Percentiles rank a stretch among this genome's conserved stretches.
Evolutionary conservation across 2,888 invertebrate species (phyloP).

Genomic region (Carcina quercana): DNA sequence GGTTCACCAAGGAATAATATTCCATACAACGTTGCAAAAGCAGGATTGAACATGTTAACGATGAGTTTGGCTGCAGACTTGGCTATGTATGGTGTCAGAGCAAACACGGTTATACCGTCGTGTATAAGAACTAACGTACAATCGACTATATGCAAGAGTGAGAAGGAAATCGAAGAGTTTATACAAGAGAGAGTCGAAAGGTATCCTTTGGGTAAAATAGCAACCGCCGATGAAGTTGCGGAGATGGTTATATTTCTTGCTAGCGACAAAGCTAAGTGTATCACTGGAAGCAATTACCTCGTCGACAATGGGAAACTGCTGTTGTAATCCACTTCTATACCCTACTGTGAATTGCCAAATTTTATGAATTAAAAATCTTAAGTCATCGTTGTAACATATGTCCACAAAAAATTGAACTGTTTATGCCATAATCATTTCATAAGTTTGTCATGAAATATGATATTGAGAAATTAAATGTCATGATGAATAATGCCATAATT

Average conservation of each 20-base stretch:
- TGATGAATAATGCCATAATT: no score
- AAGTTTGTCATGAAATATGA: neutral
- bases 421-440: neutral
- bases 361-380: no score
- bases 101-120: slow-evolving; percentile 74
- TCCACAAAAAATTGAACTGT: no score
- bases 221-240: slow-evolving; percentile 12
- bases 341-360: no score
- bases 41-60: slow-evolving; percentile 82
- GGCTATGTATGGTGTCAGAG: slow-evolving; percentile 69
- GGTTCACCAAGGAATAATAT: neutral
- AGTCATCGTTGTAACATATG: no score
- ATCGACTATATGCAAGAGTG: neutral
- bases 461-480: no score
- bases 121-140: neutral
- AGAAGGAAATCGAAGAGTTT: neutral
- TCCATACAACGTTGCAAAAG: slow-evolving; percentile 79
- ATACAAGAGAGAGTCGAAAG: neutral
- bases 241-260: slow-evolving; percentile 13
- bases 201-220: slow-evolving; percentile 6
- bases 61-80: slow-evolving; percentile 78
- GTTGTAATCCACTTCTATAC: neutral
- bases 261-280: slow-evolving; percentile 13
- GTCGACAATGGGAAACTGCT: neutral
- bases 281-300: slow-evolving; percentile 6